phyloP scores from a whole-genome alignment of 2,888 invertebrate species.

The Pachycephus smyrnensis region DNA sequence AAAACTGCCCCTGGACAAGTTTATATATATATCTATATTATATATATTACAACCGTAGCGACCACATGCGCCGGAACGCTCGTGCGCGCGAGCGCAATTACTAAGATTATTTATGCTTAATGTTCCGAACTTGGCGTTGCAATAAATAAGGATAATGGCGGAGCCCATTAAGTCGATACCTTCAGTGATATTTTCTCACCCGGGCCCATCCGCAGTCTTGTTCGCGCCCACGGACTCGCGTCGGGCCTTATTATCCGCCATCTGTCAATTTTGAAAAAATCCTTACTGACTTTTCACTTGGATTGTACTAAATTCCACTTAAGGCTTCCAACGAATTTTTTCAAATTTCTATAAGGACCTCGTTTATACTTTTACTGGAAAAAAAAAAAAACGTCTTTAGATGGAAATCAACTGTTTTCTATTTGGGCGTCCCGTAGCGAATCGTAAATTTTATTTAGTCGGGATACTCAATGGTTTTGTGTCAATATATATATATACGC shows the following conservation, averaged over 20 bases:
- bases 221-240: constrained; percentile 56
- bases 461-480: background rate
- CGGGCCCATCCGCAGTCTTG: constrained; percentile 52
- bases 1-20: too few species aligned
- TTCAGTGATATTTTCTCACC: constrained; percentile 64
- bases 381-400: background rate
- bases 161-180: constrained; percentile 59
- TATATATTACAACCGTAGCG: background rate
- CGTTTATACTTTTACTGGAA: background rate
- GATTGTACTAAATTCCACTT: background rate
- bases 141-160: constrained; percentile 60
- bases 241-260: constrained; percentile 48
- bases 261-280: constrained; percentile 47
- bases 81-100: constrained; percentile 43
- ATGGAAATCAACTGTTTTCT: background rate
- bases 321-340: background rate
- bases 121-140: constrained; percentile 47
- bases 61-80: background rate
- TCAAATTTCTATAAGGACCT: background rate
- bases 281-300: background rate
- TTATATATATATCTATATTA: background rate
- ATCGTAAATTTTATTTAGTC: background rate
- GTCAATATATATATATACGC: background rate
- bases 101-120: constrained; percentile 53
- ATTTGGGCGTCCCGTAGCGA: background rate